phyloP scores from a whole-genome alignment of 2,113 vertebrate species.

The Seriola dumerili region DNA sequence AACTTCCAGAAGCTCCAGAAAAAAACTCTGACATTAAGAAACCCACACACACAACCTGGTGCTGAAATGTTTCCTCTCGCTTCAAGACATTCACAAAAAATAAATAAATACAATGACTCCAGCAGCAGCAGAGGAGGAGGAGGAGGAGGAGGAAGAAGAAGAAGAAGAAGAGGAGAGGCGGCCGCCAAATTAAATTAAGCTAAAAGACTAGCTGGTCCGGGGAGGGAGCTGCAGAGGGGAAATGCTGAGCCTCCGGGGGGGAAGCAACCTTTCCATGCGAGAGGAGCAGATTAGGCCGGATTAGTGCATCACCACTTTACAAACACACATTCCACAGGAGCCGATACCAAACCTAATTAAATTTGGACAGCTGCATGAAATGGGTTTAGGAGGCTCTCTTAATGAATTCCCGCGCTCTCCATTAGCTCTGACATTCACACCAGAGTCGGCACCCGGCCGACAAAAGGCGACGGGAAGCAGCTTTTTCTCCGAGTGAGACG shows the following conservation, averaged over 20 bases:
- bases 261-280: slow-evolving; percentile 49
- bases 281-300: slow-evolving; percentile 47
- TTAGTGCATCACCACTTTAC: slow-evolving; percentile 36
- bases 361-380: slow-evolving; percentile 59
- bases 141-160: background rate
- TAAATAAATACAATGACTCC: slow-evolving; percentile 9
- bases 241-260: slow-evolving; percentile 17
- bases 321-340: slow-evolving; percentile 32
- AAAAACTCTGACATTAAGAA: slow-evolving; percentile 26
- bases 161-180: background rate
- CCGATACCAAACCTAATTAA: slow-evolving; percentile 56
- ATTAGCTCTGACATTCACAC: slow-evolving; percentile 46
- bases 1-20: slow-evolving; percentile 1
- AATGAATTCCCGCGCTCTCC: slow-evolving; percentile 39
- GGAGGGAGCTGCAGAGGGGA: slow-evolving; percentile 16
- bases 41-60: background rate
- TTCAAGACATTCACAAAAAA: slow-evolving; percentile 24
- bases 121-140: slow-evolving; percentile 1
- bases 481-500: background rate
- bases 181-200: slow-evolving; percentile 38
- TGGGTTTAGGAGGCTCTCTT: slow-evolving; percentile 31
- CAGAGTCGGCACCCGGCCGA: background rate
- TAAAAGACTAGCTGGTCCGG: slow-evolving; percentile 26
- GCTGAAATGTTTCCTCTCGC: slow-evolving; percentile 27
- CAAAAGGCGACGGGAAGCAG: background rate